These are phyloP conservation scores for Parasteatoda lunata DNA, from an alignment of 2,888 invertebrate species.

Conservation along the genomic window DNA sequence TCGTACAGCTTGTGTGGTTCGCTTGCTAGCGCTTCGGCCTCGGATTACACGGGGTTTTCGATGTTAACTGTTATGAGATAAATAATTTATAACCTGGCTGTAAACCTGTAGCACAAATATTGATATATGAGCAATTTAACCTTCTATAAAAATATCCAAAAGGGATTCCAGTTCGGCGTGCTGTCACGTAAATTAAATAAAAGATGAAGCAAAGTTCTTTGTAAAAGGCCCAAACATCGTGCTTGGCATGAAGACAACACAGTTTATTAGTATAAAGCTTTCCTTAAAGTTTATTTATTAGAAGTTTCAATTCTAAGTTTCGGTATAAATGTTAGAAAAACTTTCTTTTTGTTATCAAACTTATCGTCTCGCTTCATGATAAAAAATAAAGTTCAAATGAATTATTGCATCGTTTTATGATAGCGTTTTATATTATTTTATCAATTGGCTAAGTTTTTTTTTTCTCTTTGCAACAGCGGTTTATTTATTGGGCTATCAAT, in stretches of 20 bases:
- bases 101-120: constrained; percentile 69
- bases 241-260: constrained; percentile 52
- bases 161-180: constrained; percentile 58
- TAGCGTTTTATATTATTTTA: no score
- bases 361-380: constrained; percentile 34
- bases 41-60: constrained; percentile 67
- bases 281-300: constrained; percentile 63
- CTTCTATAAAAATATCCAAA: constrained; percentile 68
- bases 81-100: constrained; percentile 68
- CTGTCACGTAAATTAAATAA: constrained; percentile 68
- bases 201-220: constrained; percentile 61
- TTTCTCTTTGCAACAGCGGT: no score
- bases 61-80: constrained; percentile 69
- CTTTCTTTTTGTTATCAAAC: constrained; percentile 47
- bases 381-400: not conserved
- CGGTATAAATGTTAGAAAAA: constrained; percentile 52
- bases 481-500: no score
- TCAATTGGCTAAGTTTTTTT: no score
- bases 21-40: constrained; percentile 32
- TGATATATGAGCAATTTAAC: constrained; percentile 68
- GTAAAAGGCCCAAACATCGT: constrained; percentile 44
- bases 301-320: constrained; percentile 44
- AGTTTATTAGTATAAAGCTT: constrained; percentile 65
- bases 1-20: constrained; percentile 41
- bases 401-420: constrained; percentile 36